Evolutionary conservation across 2,888 invertebrate genomes (phyloP).

Genomic region (Portevinia maculata): DNA sequence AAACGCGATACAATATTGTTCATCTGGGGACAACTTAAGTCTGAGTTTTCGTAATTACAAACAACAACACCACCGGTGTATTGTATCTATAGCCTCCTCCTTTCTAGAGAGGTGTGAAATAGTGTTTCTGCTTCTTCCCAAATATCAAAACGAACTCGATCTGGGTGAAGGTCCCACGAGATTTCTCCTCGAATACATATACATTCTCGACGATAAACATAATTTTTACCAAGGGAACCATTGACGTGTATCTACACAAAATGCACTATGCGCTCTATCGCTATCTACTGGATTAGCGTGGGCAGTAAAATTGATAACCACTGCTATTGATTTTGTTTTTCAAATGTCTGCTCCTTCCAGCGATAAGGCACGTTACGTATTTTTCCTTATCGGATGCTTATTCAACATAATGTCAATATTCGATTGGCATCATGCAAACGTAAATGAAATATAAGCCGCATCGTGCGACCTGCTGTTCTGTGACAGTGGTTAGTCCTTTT

Average conservation of each 20-base stretch:
- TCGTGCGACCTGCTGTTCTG: conserved; percentile 32
- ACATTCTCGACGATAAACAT: conserved; percentile 27
- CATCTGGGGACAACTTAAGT: conserved; percentile 54
- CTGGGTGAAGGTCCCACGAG: conserved; percentile 72
- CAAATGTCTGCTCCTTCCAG: conserved; percentile 13
- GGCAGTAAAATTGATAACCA: conserved; percentile 68
- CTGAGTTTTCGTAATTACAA: conserved; percentile 10
- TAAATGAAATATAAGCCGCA: neutral
- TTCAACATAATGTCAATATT: conserved; percentile 35
- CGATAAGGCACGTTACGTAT: conserved; percentile 40
- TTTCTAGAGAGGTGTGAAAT: conserved; percentile 61
- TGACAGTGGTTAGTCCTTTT: conserved; percentile 59
- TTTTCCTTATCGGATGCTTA: conserved; percentile 30
- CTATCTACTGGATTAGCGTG: conserved; percentile 72
- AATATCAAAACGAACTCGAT: conserved; percentile 58
- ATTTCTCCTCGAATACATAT: conserved; percentile 37
- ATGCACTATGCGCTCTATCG: conserved; percentile 39
- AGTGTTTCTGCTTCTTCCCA: conserved; percentile 53
- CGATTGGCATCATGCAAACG: conserved; percentile 40
- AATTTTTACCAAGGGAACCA: conserved; percentile 21
- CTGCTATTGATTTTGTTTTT: neutral
- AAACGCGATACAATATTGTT: conserved; percentile 55
- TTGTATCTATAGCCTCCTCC: conserved; percentile 28
- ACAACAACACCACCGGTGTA: conserved; percentile 21
- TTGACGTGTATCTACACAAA: neutral